phyloP scores from a whole-genome alignment of 2,797 vertebrate species.

The Tadarida brasiliensis region DNA sequence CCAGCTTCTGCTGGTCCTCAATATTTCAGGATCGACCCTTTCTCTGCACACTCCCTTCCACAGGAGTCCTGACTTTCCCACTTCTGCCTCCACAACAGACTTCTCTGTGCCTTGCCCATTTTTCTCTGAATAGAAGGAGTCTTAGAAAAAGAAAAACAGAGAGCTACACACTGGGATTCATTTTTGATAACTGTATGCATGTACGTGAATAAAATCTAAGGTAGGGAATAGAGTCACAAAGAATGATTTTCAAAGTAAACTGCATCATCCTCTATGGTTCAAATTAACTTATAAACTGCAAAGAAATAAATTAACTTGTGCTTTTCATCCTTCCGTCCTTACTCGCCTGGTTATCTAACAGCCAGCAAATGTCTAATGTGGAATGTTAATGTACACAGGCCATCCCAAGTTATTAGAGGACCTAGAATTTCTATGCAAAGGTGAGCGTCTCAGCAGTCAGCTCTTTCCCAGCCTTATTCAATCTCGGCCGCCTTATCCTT shows the following conservation, averaged over 20 bases:
- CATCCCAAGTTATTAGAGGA: constrained; percentile 16
- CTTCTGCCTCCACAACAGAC: not conserved
- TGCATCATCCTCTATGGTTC: not conserved
- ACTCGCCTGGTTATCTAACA: not conserved
- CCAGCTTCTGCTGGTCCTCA: not conserved
- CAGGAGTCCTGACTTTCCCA: not conserved
- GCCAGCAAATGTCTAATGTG: not conserved
- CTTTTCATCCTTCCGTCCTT: not conserved
- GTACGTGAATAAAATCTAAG: not conserved
- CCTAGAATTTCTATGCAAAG: constrained; percentile 36
- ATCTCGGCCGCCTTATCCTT: not conserved
- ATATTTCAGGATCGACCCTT: not conserved
- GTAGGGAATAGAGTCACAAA: not conserved
- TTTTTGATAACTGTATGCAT: not conserved
- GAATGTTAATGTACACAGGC: not conserved
- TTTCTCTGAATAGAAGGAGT: not conserved
- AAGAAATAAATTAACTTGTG: not conserved
- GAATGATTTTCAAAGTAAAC: not conserved
- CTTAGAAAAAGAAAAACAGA: not conserved
- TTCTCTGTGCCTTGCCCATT: not conserved
- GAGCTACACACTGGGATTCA: not conserved
- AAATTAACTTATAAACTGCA: not conserved
- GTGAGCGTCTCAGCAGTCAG: not conserved
- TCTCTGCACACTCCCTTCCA: not conserved
- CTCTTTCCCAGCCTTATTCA: not conserved